A percentile compares a stretch with the other conserved stretches of the same genome.
Evolutionary conservation across 2,113 vertebrate species (phyloP).

Genomic region (Caloenas nicobarica): DNA sequence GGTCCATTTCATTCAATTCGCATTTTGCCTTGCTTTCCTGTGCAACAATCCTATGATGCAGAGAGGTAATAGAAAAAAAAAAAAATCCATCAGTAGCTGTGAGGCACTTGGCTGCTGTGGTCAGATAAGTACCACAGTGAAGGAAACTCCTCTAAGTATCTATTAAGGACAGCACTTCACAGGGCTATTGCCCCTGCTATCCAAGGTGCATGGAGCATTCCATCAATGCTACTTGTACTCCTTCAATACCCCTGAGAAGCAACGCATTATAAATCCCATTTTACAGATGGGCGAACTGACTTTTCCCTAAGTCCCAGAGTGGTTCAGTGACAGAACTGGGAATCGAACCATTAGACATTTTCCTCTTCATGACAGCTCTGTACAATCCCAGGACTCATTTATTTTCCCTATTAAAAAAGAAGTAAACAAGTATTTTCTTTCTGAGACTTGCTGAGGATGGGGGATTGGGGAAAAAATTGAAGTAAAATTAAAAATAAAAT

Average conservation of each 20-base stretch:
- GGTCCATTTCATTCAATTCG: neutral
- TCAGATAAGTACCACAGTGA: conserved; percentile 60
- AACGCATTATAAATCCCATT: conserved; percentile 68
- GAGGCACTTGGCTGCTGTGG: conserved; percentile 59
- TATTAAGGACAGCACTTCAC: conserved; percentile 65
- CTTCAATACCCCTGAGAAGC: conserved; percentile 45
- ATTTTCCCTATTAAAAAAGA: conserved; percentile 68
- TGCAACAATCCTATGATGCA: neutral
- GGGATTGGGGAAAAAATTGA: conserved; percentile 58
- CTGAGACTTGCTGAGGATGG: conserved; percentile 18
- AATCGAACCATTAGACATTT: conserved; percentile 59
- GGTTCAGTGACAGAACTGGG: conserved; percentile 70
- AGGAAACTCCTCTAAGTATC: conserved; percentile 62
- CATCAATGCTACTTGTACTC: conserved; percentile 43
- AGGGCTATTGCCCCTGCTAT: conserved; percentile 57
- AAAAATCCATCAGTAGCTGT: conserved; percentile 16
- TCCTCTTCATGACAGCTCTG: conserved; percentile 61
- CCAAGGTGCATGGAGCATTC: conserved; percentile 57
- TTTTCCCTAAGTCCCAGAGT: conserved; percentile 61
- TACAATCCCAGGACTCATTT: conserved; percentile 62
- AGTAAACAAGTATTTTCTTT: conserved; percentile 69
- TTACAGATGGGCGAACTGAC: conserved; percentile 69
- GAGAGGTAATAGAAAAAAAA: neutral
- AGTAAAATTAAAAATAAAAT: conserved; percentile 75
- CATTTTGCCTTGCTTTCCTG: neutral